Evolutionary conservation across 2,888 invertebrate species (phyloP).

Genomic region (Troglohyphantes excavatus): DNA sequence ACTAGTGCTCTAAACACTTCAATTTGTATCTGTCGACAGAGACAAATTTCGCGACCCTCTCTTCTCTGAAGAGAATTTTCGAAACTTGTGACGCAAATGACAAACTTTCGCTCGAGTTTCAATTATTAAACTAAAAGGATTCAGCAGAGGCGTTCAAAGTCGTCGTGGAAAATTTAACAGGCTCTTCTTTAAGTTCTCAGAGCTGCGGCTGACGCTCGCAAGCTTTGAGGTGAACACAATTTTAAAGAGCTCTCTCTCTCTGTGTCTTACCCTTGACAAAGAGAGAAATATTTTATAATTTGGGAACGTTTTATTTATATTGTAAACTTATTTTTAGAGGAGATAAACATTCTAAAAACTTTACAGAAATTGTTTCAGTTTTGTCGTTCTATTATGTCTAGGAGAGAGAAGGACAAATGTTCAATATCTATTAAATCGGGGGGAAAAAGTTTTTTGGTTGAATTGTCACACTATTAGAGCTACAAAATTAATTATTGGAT

Average conservation of each 20-base stretch:
- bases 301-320: too few relatives aligned
- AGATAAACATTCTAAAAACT: too few relatives aligned
- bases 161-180: slow-evolving; percentile 60
- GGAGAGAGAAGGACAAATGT: too few relatives aligned
- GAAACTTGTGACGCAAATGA: slow-evolving; percentile 58
- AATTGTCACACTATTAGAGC: too few relatives aligned
- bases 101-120: slow-evolving; percentile 68
- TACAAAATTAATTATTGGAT: too few relatives aligned
- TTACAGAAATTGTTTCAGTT: too few relatives aligned
- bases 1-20: slow-evolving; percentile 73
- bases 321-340: too few relatives aligned
- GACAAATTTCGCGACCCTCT: slow-evolving; percentile 37
- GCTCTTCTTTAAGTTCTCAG: slow-evolving; percentile 38
- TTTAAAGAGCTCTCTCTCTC: slow-evolving; percentile 8
- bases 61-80: slow-evolving; percentile 23
- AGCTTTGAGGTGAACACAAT: not conserved
- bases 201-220: not conserved
- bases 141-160: slow-evolving; percentile 53
- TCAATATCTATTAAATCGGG: too few relatives aligned
- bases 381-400: too few relatives aligned
- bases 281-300: too few relatives aligned
- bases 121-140: slow-evolving; percentile 73
- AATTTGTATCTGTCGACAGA: slow-evolving; percentile 73
- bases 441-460: too few relatives aligned
- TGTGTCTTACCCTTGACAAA: not conserved